These are phyloP conservation scores for Buathra laborator DNA, from an alignment of 2,888 invertebrate genomes.

Conservation along the genomic window DNA sequence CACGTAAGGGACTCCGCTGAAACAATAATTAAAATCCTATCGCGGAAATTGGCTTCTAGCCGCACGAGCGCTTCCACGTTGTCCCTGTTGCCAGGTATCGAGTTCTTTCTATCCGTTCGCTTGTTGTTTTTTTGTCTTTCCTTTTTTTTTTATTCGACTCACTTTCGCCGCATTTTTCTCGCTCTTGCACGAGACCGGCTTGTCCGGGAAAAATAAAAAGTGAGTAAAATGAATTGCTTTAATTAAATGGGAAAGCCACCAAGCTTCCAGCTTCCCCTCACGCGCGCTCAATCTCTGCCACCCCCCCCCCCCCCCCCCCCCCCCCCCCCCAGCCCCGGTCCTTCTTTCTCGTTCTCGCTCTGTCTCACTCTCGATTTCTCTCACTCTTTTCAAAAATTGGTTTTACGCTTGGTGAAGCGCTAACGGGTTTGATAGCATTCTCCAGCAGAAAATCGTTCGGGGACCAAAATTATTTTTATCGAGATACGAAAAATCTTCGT, in stretches of 20 bases:
- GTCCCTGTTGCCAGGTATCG: slow-evolving; percentile 54
- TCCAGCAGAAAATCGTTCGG: slow-evolving; percentile 47
- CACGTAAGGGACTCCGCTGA: slow-evolving; percentile 18
- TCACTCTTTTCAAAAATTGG: slow-evolving; percentile 76
- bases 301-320: slow-evolving; percentile 3
- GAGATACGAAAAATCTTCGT: slow-evolving; percentile 31
- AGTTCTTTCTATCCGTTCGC: slow-evolving; percentile 50
- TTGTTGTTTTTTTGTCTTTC: background rate
- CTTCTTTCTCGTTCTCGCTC: slow-evolving; percentile 8
- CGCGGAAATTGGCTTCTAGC: slow-evolving; percentile 65
- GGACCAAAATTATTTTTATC: slow-evolving; percentile 51
- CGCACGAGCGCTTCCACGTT: slow-evolving; percentile 32
- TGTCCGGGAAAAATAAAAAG: slow-evolving; percentile 60
- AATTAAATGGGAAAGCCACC: slow-evolving; percentile 76
- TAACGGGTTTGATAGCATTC: slow-evolving; percentile 73
- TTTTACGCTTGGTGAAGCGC: slow-evolving; percentile 80
- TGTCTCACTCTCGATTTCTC: slow-evolving; percentile 25
- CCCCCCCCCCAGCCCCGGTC: background rate
- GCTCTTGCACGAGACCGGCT: slow-evolving; percentile 45
- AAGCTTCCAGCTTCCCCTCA: slow-evolving; percentile 38
- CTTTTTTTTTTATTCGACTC: slow-evolving; percentile 23
- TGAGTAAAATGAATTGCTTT: slow-evolving; percentile 75
- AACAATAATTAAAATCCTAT: slow-evolving; percentile 68
- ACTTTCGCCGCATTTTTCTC: slow-evolving; percentile 37
- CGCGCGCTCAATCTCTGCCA: slow-evolving; percentile 36